Evolutionary conservation across 53 echinoderm and acorn worm species (phyloP), one percentile per base, ranked within the genome.

Genomic region (Echinarachnius parma): DNA sequence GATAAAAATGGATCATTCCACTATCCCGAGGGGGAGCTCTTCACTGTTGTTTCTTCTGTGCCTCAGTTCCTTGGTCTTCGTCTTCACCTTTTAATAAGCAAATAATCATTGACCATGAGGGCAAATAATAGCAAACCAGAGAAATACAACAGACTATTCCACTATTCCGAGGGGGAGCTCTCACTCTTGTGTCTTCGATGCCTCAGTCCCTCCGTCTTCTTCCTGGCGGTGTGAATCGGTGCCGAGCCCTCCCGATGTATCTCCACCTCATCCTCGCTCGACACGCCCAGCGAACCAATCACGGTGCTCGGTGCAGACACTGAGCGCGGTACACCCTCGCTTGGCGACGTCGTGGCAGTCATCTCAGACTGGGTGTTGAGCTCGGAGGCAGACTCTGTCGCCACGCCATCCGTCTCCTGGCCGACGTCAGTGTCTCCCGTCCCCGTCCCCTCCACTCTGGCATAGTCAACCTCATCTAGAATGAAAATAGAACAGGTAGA

Each of bases 401-500:
- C 69, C 13, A 69, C 52, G 53, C 69, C 69, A n/a, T 69, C 69
- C 9, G 74, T 72, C 39, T 72, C 74, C 74, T 56, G 55, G 74
- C 74, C 74, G 30, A 72, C 74, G 16, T 72, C 74, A 2, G 74
- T 72, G 44, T 72, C 74, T 0, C 74, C 74, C n/a, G n/a, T n/a
- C 4, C 57, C 57, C 1, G 74, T 72, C 13, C 74, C 74, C 28
- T 56, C 74, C 34, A 72, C 74, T 27, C 74, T 34, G 14, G 74
- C 74, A 57, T 72, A 72, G 57, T 72, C 74, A 4, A 72, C 74
- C 44, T 72, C 74, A 72, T 72, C 74, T 72, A 36, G 15, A 26
- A 18, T 25, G 57, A 28, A 57, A 9, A 28, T 13, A 39, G 13
- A 39, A n/a, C n/a, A n/a, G n/a, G n/a, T n/a, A n/a, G n/a, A n/a